These are phyloP conservation scores for Syngnathus floridae DNA, from an alignment of 2,113 vertebrate species.

Conservation along the genomic window DNA sequence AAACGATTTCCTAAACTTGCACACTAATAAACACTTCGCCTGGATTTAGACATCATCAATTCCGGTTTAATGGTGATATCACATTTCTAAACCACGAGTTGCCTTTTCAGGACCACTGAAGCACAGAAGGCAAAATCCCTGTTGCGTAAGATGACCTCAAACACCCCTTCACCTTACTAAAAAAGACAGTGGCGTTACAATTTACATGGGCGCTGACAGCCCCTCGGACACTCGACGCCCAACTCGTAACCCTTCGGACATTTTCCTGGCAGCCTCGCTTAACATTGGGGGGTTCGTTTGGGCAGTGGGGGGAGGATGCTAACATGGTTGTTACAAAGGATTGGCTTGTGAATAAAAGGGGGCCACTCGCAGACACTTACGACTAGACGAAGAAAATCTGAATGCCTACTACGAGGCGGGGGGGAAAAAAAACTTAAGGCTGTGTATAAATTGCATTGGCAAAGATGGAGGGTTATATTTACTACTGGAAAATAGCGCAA, in stretches of 20 bases:
- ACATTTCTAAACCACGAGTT: too few relatives aligned
- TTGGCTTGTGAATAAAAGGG: conserved; percentile 13
- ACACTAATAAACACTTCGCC: neutral
- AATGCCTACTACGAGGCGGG: neutral
- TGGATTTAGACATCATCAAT: neutral
- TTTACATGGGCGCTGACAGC: conserved; percentile 19
- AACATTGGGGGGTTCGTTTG: neutral
- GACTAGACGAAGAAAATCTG: neutral
- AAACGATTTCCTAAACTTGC: too few relatives aligned
- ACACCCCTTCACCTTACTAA: neutral
- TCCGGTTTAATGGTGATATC: too few relatives aligned
- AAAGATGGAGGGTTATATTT: conserved; percentile 32
- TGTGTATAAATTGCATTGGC: neutral
- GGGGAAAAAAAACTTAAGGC: too few relatives aligned
- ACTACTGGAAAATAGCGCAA: conserved; percentile 8
- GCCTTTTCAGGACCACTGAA: too few relatives aligned
- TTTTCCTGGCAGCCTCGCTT: neutral
- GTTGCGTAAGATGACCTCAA: neutral
- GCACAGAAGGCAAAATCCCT: neutral
- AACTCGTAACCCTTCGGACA: neutral
- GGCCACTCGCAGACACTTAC: neutral
- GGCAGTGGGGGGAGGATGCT: conserved; percentile 6
- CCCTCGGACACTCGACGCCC: conserved; percentile 2
- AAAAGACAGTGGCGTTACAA: conserved; percentile 9
- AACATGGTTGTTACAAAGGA: neutral